Conservation (phyloP, 2,113 vertebrate species). For the Neogobius melanostomus region DNA sequence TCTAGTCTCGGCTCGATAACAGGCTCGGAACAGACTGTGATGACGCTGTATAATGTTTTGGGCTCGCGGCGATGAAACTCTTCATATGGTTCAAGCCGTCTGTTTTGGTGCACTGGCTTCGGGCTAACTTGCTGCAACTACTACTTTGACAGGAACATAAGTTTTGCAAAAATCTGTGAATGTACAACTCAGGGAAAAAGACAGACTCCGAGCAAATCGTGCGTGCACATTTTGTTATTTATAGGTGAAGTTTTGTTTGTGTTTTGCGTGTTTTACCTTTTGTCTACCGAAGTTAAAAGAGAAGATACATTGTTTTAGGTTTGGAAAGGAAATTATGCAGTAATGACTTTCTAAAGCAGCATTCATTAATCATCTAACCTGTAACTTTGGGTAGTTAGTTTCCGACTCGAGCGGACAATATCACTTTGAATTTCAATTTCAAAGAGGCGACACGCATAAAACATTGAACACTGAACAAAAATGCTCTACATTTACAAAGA, state of each 20-base stretch:
- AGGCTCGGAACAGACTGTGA: slow-evolving; percentile 55
- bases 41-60: slow-evolving; percentile 70
- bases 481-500: too few relatives aligned
- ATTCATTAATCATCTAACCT: too few relatives aligned
- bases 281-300: too few relatives aligned
- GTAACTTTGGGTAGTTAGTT: too few relatives aligned
- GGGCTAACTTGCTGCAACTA: slow-evolving; percentile 54
- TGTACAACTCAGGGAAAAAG: slow-evolving; percentile 7
- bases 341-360: too few relatives aligned
- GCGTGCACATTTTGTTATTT: neutral
- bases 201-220: neutral
- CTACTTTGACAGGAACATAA: slow-evolving; percentile 34
- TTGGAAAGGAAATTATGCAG: too few relatives aligned
- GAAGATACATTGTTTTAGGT: too few relatives aligned
- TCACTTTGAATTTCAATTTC: too few relatives aligned
- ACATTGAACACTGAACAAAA: too few relatives aligned
- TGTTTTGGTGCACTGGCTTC: slow-evolving; percentile 57
- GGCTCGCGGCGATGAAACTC: slow-evolving; percentile 64
- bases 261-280: too few relatives aligned
- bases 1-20: slow-evolving; percentile 38
- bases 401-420: too few relatives aligned
- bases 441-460: too few relatives aligned
- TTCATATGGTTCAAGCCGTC: slow-evolving; percentile 74
- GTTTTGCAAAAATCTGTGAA: slow-evolving; percentile 59
- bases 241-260: neutral